Conservation (phyloP, 2,113 vertebrate species). For the Callorhinus ursinus region DNA sequence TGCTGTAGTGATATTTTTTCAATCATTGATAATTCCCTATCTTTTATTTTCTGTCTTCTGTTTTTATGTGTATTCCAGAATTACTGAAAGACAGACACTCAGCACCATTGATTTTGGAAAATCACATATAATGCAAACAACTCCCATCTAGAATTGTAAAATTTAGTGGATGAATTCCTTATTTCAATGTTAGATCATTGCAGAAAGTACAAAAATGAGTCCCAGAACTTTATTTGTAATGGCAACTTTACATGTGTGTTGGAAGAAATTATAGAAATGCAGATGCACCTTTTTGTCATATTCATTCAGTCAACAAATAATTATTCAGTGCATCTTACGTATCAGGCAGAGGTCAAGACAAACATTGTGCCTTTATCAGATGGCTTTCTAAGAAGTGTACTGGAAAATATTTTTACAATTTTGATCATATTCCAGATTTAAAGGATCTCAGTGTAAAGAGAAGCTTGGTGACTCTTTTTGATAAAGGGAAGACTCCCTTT, state of each 20-base stretch:
- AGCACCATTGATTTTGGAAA: background rate
- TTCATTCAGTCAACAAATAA: background rate
- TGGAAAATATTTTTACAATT: background rate
- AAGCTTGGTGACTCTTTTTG: background rate
- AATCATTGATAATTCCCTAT: background rate
- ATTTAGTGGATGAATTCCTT: background rate
- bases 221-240: background rate
- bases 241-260: background rate
- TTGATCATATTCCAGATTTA: background rate
- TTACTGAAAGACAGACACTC: background rate
- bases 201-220: background rate
- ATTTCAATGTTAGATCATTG: constrained; percentile 39
- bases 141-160: background rate
- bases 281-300: background rate
- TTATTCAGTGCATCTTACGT: background rate
- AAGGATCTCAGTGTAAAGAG: background rate
- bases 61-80: background rate
- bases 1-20: background rate
- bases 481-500: background rate
- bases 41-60: background rate
- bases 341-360: background rate
- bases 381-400: background rate
- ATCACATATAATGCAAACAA: background rate
- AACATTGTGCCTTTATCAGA: background rate
- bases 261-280: background rate